Base-by-base conservation (phyloP, 2,113 vertebrate genomes). In the Siniperca chuatsi region DNA sequence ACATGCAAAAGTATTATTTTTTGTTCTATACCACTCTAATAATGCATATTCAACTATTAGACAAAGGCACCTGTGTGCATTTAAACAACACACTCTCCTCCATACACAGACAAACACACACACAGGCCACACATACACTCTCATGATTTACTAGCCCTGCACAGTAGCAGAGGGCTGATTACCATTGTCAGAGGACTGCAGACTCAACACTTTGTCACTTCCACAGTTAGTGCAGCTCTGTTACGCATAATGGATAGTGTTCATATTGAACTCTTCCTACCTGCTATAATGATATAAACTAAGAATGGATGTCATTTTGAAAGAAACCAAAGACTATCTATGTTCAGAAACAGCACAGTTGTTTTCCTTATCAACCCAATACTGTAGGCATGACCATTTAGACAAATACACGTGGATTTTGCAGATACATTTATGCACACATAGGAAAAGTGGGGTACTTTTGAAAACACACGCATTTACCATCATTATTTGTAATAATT, bases 181-280 rank as follows among this genome's bases (percentile, higher is more conserved):
- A 91, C 78, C 83, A 69, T 72, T 90, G 88, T 91, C 88, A 90
- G 55, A 83, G 76, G 78, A 89, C 74, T 89, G 84, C 84, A 80
- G 84, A 84, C 80, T 75, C 80, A 78, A 86, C 92, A 87, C 79
- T 92, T 90, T 90, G 71, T 90, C 81, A 85, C 76, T 84, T 90
- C 71, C 74, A 82, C 85, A 81, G 76, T 89, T 90, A 83, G 61
- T 78, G 69, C 62, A 80, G 74, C 79, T 89, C 83, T 61, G 73
- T 74, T 67, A 10, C 81, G 58, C 70, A 71, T 83, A 81, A 89
- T 70, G 52, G 71, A 82, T 81, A 55, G 62, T 57, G 78, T 57
- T 83, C 73, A 23, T 44, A 57, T 61, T 62, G 83, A 75, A 81
- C 61, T 81, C 40, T 71, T 71, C 54, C 52, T 74, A 74, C 50